These are phyloP conservation scores for Sarcophaga caerulescens DNA, from an alignment of 2,888 invertebrate genomes.

Conservation along the genomic window DNA sequence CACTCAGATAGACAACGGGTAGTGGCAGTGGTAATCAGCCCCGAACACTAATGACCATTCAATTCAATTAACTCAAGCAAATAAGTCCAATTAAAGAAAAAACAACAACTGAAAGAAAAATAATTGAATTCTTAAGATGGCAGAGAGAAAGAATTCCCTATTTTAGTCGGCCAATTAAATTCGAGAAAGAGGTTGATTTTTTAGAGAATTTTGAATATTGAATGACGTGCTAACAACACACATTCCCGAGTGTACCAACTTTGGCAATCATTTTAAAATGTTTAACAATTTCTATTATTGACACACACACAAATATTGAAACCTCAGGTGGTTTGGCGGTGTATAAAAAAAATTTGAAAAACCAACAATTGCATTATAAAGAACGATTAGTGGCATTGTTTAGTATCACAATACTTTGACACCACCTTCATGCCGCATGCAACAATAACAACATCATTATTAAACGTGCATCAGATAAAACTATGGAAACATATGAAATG, in stretches of 20 bases:
- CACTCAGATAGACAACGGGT: background rate
- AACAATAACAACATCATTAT: conserved; percentile 35
- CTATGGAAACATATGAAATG: conserved; percentile 30
- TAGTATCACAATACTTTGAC: background rate
- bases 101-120: background rate
- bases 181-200: background rate
- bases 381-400: conserved; percentile 3
- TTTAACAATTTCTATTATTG: conserved; percentile 37
- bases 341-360: too few species aligned
- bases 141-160: too few species aligned
- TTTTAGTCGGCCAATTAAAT: background rate
- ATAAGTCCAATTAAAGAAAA: conserved; percentile 1
- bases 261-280: background rate
- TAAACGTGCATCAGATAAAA: conserved; percentile 33
- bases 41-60: too few species aligned
- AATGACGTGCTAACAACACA: conserved; percentile 31
- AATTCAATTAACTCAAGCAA: conserved; percentile 2
- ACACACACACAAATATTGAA: conserved; percentile 34
- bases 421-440: background rate
- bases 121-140: too few species aligned
- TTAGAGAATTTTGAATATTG: background rate
- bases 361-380: background rate
- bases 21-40: background rate
- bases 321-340: conserved; percentile 46
- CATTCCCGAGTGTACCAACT: too few species aligned